Base-by-base conservation (phyloP, 2,888 invertebrate species). In the Thalpophila matura region DNA sequence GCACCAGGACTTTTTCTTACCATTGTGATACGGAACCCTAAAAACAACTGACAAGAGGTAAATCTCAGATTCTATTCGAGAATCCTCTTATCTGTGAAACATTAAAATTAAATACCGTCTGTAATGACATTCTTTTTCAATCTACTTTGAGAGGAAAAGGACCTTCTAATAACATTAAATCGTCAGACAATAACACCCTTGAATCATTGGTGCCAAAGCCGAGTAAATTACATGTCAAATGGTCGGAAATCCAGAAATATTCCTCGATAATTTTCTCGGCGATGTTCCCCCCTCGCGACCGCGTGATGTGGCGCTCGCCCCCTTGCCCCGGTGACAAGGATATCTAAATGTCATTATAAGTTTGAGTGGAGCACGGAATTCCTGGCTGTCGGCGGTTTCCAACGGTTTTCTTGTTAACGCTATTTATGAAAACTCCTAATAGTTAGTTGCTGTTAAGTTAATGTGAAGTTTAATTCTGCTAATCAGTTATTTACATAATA, bases 301-400 rank as follows among this genome's bases (percentile, higher is more conserved):
- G 83, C 81, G 84, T 89, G 90, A 90, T 60, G 60, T 58, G 61
- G 54, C 71, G 6, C 66, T 63, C 59, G 7, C 45, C 74, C 68
- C 60, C 61, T 49, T 27, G 53, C 65, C 83, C 80, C 85, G 83
- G 86, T 91, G 91, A 92, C 92, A 91, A 88, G 90, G 91, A 92
- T 92, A 92, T 93, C 91, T 89, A 94, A 94, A 94, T 93, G 91
- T 93, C 93, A 93, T 93, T 94, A 93, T 92, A 93, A 94, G 91
- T 94, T 93, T 87, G 87, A 89, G 88, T 82, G 85, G 84, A 86
- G 83, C 81, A 78, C 83, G 84, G 86, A 86, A 89, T 88, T 88
- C 85, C 85, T 85, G 77, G 81, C 87, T 81, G 79, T 76, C 74
- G 87, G 87, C 87, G 81, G 83, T 86, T 88, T 85, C 70, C 79